Conservation (phyloP, 2,888 invertebrate genomes). For the Lathronympha strigana region DNA sequence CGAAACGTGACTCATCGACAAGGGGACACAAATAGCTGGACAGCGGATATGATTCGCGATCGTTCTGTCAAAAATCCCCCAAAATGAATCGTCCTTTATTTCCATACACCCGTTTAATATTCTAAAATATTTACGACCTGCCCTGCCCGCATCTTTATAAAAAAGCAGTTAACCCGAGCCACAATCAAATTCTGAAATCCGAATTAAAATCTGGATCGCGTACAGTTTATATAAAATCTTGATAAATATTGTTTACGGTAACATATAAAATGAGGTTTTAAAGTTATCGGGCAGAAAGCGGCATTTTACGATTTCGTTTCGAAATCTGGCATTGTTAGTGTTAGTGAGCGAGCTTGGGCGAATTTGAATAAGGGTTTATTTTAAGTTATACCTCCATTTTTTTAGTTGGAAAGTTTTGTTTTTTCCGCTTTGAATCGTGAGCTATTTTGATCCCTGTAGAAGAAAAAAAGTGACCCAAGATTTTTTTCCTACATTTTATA, state of each 20-base stretch:
- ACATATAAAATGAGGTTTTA: constrained; percentile 29
- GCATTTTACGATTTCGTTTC: constrained; percentile 14
- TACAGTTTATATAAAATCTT: constrained; percentile 23
- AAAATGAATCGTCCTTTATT: background rate
- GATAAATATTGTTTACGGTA: constrained; percentile 21
- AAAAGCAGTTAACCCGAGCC: background rate
- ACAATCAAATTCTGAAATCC: constrained; percentile 3
- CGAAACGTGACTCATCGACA: too few species aligned
- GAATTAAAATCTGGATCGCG: constrained; percentile 15
- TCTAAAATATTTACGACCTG: background rate
- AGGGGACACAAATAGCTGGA: too few species aligned
- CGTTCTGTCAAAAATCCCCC: too few species aligned
- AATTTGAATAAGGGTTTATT: background rate
- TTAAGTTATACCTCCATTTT: background rate
- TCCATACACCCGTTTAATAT: background rate
- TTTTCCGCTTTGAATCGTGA: too few species aligned
- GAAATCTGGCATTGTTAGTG: background rate
- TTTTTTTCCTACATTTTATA: too few species aligned
- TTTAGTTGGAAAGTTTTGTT: too few species aligned
- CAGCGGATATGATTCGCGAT: too few species aligned
- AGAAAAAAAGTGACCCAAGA: too few species aligned
- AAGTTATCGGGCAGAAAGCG: constrained; percentile 25
- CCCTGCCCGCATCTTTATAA: background rate
- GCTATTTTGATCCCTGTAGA: too few species aligned
- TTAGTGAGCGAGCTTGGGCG: background rate